Conservation (phyloP, 1,140 invertebrate genomes). For the Leptinotarsa lineolata region DNA sequence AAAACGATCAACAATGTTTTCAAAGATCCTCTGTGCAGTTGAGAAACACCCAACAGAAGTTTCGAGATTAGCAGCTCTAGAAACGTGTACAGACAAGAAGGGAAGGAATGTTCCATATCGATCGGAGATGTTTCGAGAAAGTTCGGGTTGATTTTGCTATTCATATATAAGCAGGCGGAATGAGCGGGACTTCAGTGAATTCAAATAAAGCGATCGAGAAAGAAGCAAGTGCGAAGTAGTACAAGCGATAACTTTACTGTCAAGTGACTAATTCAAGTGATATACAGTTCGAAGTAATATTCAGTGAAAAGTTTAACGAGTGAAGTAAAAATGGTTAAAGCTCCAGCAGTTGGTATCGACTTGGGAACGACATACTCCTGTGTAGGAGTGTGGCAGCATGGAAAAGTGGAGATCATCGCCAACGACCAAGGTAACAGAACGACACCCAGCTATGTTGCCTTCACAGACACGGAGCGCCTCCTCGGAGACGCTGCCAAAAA, state of each 20-base stretch:
- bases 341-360: constrained; percentile 73
- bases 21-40: background rate
- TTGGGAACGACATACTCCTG: constrained; percentile 81
- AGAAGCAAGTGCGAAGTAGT: background rate
- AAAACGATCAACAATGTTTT: too few species aligned
- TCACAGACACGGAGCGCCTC: constrained; percentile 78
- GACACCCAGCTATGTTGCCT: constrained; percentile 88
- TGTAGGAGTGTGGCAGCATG: constrained; percentile 82
- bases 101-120: background rate
- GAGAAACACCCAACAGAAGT: background rate
- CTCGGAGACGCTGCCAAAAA: constrained; percentile 65
- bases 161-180: constrained; percentile 12
- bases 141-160: constrained; percentile 17
- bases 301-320: too few species aligned
- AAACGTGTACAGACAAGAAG: background rate
- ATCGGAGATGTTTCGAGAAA: constrained; percentile 13
- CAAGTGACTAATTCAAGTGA: constrained; percentile 7
- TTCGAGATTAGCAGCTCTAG: background rate
- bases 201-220: constrained; percentile 6
- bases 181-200: constrained; percentile 3
- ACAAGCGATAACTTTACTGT: too few species aligned
- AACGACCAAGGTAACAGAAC: constrained; percentile 94
- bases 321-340: constrained; percentile 44
- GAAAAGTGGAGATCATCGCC: constrained; percentile 91
- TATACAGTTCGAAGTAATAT: constrained; percentile 1